These are phyloP conservation scores for Micromesistius poutassou DNA, from an alignment of 2,797 vertebrate species.

Conservation along the genomic window DNA sequence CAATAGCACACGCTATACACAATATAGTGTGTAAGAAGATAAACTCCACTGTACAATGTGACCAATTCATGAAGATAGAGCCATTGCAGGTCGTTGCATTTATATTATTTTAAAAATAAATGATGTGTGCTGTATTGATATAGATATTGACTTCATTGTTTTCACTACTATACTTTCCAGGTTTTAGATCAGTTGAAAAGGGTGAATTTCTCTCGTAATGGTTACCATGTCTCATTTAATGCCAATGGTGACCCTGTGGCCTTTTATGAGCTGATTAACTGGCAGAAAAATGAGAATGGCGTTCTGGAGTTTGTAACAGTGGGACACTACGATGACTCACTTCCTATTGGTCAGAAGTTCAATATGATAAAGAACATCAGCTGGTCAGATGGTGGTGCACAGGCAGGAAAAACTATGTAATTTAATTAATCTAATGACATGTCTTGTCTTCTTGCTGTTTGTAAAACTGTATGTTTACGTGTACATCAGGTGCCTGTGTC, in stretches of 20 bases:
- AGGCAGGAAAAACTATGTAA: constrained; percentile 56
- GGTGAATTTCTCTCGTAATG: too few relatives aligned
- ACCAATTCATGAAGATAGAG: constrained; percentile 40
- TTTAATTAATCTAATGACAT: constrained; percentile 27
- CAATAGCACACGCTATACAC: constrained; percentile 68
- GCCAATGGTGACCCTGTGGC: too few relatives aligned
- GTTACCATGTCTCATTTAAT: too few relatives aligned
- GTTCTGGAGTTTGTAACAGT: too few relatives aligned
- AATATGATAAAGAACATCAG: constrained; percentile 47
- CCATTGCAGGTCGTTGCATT: constrained; percentile 46
- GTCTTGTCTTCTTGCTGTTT: too few relatives aligned
- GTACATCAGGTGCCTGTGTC: too few relatives aligned
- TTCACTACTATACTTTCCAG: constrained; percentile 32
- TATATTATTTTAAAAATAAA: constrained; percentile 31
- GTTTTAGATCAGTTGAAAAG: constrained; percentile 25
- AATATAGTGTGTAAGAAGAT: constrained; percentile 44
- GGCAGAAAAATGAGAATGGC: too few relatives aligned
- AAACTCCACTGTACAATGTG: constrained; percentile 36
- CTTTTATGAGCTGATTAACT: too few relatives aligned
- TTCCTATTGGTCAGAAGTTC: constrained; percentile 55
- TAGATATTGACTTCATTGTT: neutral
- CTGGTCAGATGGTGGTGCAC: constrained; percentile 47
- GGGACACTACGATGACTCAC: constrained; percentile 56
- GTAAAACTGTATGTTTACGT: too few relatives aligned
- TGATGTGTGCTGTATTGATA: neutral